Conservation (phyloP, 2,888 invertebrate species). For the Thysanoteuthis rhombus region DNA sequence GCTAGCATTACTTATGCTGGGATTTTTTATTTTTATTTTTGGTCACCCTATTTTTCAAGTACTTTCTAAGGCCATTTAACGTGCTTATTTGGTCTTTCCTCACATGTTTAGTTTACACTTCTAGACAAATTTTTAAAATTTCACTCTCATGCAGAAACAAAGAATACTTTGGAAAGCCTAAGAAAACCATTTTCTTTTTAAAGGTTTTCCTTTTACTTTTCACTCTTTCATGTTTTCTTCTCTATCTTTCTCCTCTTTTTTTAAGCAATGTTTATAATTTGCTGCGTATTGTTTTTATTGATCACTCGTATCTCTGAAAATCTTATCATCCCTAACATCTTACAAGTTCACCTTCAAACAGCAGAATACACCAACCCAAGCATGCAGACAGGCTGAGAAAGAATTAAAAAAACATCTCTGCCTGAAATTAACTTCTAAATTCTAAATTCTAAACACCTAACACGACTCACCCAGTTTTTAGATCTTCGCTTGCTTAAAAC, state of each 20-base stretch:
- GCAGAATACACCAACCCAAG: not conserved
- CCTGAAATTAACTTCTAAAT: not conserved
- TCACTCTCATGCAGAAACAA: too few species aligned
- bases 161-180: not conserved
- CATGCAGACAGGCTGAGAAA: not conserved
- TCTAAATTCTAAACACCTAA: too few species aligned
- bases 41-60: not conserved
- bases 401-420: not conserved
- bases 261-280: constrained; percentile 12
- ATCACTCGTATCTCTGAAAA: not conserved
- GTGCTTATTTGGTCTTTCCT: not conserved
- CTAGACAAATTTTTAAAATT: not conserved
- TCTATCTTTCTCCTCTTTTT: not conserved
- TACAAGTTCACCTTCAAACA: not conserved
- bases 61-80: not conserved
- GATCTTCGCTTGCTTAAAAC: too few species aligned
- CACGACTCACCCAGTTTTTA: too few species aligned
- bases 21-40: not conserved
- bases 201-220: not conserved
- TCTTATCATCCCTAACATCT: not conserved
- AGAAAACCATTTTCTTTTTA: not conserved
- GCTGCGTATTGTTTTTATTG: not conserved
- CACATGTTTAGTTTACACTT: not conserved
- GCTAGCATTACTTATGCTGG: not conserved
- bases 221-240: not conserved